Evolutionary conservation across 2,113 vertebrate species (phyloP).

Genomic region (Globicephala melas): DNA sequence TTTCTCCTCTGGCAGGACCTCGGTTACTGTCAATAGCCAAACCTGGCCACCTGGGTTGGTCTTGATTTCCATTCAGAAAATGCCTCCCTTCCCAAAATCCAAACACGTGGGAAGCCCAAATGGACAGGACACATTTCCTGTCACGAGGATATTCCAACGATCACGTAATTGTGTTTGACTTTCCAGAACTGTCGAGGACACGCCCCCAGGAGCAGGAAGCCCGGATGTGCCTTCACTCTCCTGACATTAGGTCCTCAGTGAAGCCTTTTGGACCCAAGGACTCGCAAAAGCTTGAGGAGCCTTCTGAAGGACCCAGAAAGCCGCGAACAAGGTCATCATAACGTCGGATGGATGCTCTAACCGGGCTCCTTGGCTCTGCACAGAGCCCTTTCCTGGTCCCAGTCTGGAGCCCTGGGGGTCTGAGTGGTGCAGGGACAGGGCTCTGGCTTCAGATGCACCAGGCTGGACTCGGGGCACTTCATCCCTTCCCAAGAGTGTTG

Average conservation of each 20-base stretch:
- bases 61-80: not conserved
- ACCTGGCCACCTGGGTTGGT: not conserved
- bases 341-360: too few relatives aligned
- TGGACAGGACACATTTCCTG: not conserved
- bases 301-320: not conserved
- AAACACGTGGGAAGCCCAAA: not conserved
- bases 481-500: not conserved
- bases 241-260: not conserved
- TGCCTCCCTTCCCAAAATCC: not conserved
- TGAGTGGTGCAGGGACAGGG: not conserved
- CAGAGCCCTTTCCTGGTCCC: not conserved
- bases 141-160: not conserved
- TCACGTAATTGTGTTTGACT: not conserved
- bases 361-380: not conserved
- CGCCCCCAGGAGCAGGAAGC: not conserved
- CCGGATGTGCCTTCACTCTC: not conserved
- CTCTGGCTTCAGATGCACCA: not conserved
- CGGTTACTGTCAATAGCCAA: not conserved
- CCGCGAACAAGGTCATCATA: rapidly evolving
- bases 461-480: not conserved
- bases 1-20: not conserved
- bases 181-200: not conserved
- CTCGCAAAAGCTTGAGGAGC: not conserved
- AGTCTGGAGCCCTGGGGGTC: not conserved
- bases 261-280: not conserved